phyloP scores from a whole-genome alignment of 2,113 vertebrate genomes.

The Anoplopoma fimbria region DNA sequence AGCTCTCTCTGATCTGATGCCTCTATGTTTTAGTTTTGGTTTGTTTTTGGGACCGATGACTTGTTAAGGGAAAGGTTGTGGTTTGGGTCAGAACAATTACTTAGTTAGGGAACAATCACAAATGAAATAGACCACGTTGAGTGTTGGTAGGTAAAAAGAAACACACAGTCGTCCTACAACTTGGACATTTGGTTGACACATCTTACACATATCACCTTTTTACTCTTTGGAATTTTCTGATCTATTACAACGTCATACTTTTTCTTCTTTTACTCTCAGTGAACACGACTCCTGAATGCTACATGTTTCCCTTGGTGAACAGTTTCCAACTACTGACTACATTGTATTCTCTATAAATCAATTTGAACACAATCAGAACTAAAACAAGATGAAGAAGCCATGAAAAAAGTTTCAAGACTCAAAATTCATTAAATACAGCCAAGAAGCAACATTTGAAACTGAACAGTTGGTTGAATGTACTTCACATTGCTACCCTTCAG shows the following conservation, averaged over 20 bases:
- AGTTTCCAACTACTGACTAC: not conserved
- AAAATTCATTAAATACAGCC: not conserved
- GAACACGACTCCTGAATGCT: no score
- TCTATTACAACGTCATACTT: not conserved
- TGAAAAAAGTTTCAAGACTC: not conserved
- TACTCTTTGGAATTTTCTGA: no score
- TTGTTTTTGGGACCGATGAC: not conserved
- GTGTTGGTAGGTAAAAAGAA: not conserved
- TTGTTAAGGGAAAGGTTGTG: not conserved
- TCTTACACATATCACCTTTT: not conserved
- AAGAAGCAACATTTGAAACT: not conserved
- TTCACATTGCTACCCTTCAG: not conserved
- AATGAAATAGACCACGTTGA: not conserved
- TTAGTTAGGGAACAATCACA: not conserved
- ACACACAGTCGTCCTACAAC: not conserved
- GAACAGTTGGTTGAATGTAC: not conserved
- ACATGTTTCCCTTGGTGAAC: not conserved
- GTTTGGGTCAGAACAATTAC: not conserved
- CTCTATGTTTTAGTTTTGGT: not conserved
- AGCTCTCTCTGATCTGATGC: not conserved
- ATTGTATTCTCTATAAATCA: not conserved
- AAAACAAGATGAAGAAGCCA: not conserved
- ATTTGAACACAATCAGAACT: not conserved
- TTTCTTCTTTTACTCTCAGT: not conserved
- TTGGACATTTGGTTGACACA: not conserved